These are phyloP conservation scores for Hydrolagus colliei DNA, from an alignment of 2,797 vertebrate species.

Conservation along the genomic window DNA sequence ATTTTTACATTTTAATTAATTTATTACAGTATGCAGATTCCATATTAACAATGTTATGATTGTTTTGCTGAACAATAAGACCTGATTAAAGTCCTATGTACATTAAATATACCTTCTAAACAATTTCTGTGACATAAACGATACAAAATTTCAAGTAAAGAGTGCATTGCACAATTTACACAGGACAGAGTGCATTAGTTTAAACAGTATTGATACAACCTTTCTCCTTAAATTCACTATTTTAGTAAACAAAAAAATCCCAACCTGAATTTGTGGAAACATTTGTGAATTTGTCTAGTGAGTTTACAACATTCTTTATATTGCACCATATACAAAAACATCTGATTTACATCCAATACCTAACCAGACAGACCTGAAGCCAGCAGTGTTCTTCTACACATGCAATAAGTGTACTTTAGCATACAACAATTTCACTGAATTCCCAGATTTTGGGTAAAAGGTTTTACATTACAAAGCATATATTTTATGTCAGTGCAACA, in stretches of 20 bases:
- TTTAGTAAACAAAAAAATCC: neutral
- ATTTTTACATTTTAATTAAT: slow-evolving; percentile 1
- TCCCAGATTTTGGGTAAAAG: neutral
- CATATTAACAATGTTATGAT: slow-evolving; percentile 17
- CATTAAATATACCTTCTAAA: too few relatives aligned
- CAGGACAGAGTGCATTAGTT: neutral
- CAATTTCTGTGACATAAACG: neutral
- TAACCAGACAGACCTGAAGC: slow-evolving; percentile 7
- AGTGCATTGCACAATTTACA: neutral
- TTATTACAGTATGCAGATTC: neutral
- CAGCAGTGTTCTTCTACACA: neutral
- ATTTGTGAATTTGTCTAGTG: neutral
- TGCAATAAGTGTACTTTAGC: neutral
- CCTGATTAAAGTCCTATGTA: neutral
- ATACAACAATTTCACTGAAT: slow-evolving; percentile 1
- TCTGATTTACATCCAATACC: neutral
- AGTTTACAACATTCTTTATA: neutral
- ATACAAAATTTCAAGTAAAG: neutral
- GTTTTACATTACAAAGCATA: slow-evolving; percentile 6
- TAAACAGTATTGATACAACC: neutral
- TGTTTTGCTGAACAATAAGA: neutral
- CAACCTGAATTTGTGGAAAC: neutral
- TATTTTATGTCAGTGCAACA: slow-evolving; percentile 9
- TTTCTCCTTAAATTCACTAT: neutral
- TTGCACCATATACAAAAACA: neutral